A percentile compares a stretch with the other conserved stretches of the same genome.
These are phyloP conservation scores for Adelges cooleyi DNA, from an alignment of 1,140 invertebrate genomes.

Conservation along the genomic window DNA sequence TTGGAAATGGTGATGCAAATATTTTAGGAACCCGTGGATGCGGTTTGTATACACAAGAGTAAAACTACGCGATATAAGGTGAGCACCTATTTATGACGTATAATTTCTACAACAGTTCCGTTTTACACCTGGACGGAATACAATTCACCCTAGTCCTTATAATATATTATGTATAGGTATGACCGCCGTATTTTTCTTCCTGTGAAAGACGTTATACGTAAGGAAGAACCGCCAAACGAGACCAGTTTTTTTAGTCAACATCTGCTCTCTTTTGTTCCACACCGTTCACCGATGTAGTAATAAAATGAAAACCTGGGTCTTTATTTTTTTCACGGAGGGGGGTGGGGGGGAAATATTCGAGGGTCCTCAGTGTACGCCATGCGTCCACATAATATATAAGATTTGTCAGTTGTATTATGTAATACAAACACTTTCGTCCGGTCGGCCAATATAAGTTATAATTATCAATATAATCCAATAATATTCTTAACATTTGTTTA, in stretches of 20 bases:
- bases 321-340: too few species aligned
- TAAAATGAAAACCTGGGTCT: conserved; percentile 18
- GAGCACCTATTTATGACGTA: too few species aligned
- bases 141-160: too few species aligned
- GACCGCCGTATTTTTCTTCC: conserved; percentile 11
- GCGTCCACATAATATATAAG: too few species aligned
- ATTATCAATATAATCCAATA: too few species aligned
- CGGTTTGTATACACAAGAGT: neutral
- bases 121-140: conserved; percentile 9
- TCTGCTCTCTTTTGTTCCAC: conserved; percentile 22
- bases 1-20: neutral
- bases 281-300: neutral
- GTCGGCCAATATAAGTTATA: too few species aligned
- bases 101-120: conserved; percentile 7
- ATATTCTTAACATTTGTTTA: too few species aligned
- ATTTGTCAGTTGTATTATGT: too few species aligned
- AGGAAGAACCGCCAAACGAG: conserved; percentile 8
- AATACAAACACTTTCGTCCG: too few species aligned
- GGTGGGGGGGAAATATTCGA: neutral
- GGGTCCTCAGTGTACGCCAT: neutral
- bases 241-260: conserved; percentile 26
- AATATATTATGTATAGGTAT: too few species aligned
- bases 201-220: conserved; percentile 24
- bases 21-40: conserved; percentile 11
- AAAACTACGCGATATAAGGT: neutral